These are phyloP conservation scores for Empis stercorea DNA, from an alignment of 2,888 invertebrate genomes.

Conservation along the genomic window DNA sequence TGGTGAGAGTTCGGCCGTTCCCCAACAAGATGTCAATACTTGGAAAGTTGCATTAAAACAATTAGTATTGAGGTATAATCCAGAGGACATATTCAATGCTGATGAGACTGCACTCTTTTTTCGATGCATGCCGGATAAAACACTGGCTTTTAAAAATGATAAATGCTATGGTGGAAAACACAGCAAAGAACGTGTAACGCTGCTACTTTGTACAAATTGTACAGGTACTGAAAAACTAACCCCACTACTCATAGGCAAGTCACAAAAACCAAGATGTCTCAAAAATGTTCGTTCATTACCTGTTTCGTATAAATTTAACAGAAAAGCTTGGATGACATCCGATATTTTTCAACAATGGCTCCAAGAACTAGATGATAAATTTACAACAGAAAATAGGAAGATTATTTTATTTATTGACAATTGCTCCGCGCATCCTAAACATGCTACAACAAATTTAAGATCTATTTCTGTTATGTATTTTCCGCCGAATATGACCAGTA, in stretches of 20 bases:
- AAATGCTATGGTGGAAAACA: conserved; percentile 18
- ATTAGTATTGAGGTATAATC: no score
- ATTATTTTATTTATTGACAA: conserved; percentile 3
- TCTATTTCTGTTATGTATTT: background rate
- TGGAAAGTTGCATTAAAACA: no score
- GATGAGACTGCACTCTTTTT: conserved; percentile 10
- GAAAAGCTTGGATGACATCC: conserved; percentile 20
- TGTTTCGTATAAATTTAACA: conserved; percentile 18
- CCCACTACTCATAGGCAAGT: conserved; percentile 23
- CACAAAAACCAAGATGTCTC: conserved; percentile 23
- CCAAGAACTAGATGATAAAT: background rate
- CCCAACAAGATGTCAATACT: no score
- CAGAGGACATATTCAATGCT: background rate
- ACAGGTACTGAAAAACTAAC: conserved; percentile 22
- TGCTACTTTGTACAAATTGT: conserved; percentile 23
- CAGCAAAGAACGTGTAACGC: conserved; percentile 21
- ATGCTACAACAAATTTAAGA: background rate
- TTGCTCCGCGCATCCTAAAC: background rate
- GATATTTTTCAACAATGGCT: conserved; percentile 8
- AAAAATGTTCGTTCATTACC: conserved; percentile 19
- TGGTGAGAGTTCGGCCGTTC: no score
- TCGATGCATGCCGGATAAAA: conserved; percentile 11
- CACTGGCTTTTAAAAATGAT: conserved; percentile 12
- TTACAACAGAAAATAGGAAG: conserved; percentile 5
- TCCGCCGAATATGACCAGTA: background rate